Conservation (phyloP, 1,140 invertebrate genomes). For the Papilio machaon region DNA sequence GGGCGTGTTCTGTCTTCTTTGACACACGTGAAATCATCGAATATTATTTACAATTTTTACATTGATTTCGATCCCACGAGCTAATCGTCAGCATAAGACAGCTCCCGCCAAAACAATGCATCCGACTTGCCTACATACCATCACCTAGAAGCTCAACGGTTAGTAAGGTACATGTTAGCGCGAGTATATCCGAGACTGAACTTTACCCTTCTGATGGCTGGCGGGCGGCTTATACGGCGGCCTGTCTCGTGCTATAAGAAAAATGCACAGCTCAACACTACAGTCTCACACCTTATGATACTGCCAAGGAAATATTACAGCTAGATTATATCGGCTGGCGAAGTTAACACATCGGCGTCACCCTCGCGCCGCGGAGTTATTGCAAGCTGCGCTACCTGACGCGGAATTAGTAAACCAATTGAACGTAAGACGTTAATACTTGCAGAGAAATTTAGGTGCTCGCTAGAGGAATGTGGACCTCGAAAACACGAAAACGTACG, state of each 20-base stretch:
- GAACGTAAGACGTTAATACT: constrained; percentile 30
- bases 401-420: constrained; percentile 36
- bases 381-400: neutral
- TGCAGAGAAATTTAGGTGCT: constrained; percentile 38
- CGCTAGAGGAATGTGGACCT: constrained; percentile 31
- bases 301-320: constrained; percentile 43
- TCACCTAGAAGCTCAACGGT: constrained; percentile 64
- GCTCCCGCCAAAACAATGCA: constrained; percentile 56
- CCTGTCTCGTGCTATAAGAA: constrained; percentile 73
- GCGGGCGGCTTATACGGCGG: constrained; percentile 71
- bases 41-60: constrained; percentile 54
- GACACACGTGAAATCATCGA: constrained; percentile 35
- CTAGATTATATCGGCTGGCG: constrained; percentile 35
- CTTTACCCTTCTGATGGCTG: constrained; percentile 78
- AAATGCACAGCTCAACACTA: constrained; percentile 75
- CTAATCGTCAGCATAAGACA: constrained; percentile 48
- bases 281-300: constrained; percentile 60
- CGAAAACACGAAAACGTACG: constrained; percentile 31
- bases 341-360: constrained; percentile 34
- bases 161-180: constrained; percentile 66
- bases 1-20: constrained; percentile 61
- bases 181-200: constrained; percentile 62
- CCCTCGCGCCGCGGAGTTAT: constrained; percentile 15
- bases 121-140: constrained; percentile 68
- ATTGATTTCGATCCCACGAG: constrained; percentile 39